Evolutionary conservation across 2,113 vertebrate genomes (phyloP).

Genomic region (human): DNA sequence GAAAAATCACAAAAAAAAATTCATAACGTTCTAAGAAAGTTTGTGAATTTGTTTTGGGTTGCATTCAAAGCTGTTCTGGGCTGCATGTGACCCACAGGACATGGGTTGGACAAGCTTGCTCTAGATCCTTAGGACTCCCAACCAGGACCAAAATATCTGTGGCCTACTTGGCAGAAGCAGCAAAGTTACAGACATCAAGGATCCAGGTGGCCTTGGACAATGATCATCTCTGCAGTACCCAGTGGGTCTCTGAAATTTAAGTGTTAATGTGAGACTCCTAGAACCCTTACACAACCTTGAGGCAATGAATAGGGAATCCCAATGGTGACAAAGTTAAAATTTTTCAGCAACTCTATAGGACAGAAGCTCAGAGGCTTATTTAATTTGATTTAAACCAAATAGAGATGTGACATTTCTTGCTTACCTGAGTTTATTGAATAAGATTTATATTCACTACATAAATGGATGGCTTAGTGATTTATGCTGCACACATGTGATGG

Average conservation of each 20-base stretch:
- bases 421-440: constrained; percentile 67
- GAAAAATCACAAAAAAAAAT: no score
- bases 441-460: constrained; percentile 65
- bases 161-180: neutral
- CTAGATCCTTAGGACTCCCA: neutral
- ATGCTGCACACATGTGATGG: constrained; percentile 18
- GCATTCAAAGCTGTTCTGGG: no score
- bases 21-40: no score
- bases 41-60: no score
- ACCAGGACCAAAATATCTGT: neutral
- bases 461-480: constrained; percentile 63
- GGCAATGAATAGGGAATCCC: neutral
- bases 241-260: neutral
- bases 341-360: neutral
- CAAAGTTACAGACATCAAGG: neutral
- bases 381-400: constrained; percentile 69
- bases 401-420: constrained; percentile 66
- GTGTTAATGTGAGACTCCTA: neutral
- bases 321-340: neutral
- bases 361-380: constrained; percentile 27
- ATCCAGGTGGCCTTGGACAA: neutral
- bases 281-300: neutral
- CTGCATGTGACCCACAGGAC: no score
- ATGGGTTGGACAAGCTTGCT: no score
- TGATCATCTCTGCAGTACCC: neutral